Conservation (phyloP, 1,140 invertebrate species). For the Anoplolepis gracilipes region DNA sequence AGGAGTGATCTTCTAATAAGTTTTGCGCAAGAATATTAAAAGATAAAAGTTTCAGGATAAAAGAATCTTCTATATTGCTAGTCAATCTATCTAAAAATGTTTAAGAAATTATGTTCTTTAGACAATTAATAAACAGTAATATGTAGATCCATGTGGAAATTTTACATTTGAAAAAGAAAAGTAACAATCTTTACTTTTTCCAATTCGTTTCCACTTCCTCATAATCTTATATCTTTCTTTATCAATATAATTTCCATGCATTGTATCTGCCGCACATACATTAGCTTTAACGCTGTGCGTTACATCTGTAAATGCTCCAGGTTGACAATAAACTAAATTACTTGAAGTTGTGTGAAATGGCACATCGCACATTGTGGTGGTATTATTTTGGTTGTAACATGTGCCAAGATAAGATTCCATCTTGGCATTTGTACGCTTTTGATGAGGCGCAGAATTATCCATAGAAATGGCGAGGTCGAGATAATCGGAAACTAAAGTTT, state of each 20-base stretch:
- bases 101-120: slow-evolving; percentile 17
- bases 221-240: slow-evolving; percentile 79
- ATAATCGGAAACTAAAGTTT: slow-evolving; percentile 72
- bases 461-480: slow-evolving; percentile 65
- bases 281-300: slow-evolving; percentile 46
- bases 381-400: slow-evolving; percentile 61
- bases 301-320: neutral
- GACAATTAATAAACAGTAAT: slow-evolving; percentile 40
- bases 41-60: slow-evolving; percentile 87
- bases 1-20: slow-evolving; percentile 90
- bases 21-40: slow-evolving; percentile 97
- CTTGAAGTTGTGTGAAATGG: slow-evolving; percentile 10
- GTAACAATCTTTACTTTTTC: slow-evolving; percentile 67
- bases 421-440: slow-evolving; percentile 66
- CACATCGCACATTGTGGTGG: slow-evolving; percentile 49
- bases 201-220: slow-evolving; percentile 78
- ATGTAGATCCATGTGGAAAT: neutral
- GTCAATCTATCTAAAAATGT: slow-evolving; percentile 71
- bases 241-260: slow-evolving; percentile 60
- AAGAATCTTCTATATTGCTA: slow-evolving; percentile 73
- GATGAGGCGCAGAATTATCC: slow-evolving; percentile 46
- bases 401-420: slow-evolving; percentile 76
- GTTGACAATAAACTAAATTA: slow-evolving; percentile 32
- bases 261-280: slow-evolving; percentile 5
- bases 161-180: slow-evolving; percentile 6